Percentiles rank a stretch among this genome's conserved stretches.
Evolutionary conservation across 1,140 invertebrate genomes (phyloP).

Genomic region (Monochamus saltuarius): DNA sequence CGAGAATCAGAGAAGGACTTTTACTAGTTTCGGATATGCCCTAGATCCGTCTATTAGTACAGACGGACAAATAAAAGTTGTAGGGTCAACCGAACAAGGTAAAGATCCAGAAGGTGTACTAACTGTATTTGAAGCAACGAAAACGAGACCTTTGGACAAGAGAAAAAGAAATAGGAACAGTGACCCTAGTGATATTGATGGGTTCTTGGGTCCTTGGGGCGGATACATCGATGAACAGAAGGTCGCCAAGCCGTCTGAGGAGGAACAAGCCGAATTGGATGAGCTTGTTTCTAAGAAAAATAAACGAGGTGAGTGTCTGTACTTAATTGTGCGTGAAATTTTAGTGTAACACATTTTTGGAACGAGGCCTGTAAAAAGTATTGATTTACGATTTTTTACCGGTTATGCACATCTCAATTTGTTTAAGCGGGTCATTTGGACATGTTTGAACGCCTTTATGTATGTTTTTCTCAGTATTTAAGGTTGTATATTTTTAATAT

Average conservation of each 20-base stretch:
- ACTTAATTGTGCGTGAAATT: no score
- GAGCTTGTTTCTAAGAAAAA: conserved; percentile 93
- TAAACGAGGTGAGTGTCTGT: conserved; percentile 67
- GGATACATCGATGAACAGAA: conserved; percentile 88
- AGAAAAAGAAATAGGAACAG: conserved; percentile 90
- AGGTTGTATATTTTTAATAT: no score
- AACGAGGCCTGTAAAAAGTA: no score
- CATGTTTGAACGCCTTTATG: no score
- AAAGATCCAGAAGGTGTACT: conserved; percentile 54
- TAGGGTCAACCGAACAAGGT: conserved; percentile 53
- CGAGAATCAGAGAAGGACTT: conserved; percentile 96
- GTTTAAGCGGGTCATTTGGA: no score
- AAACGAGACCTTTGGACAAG: conserved; percentile 61
- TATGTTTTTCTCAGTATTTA: no score
- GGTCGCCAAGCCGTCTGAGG: conserved; percentile 84
- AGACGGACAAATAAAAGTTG: conserved; percentile 64
- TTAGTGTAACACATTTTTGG: no score
- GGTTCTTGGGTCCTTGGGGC: conserved; percentile 97
- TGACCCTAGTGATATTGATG: conserved; percentile 89
- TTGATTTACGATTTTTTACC: no score
- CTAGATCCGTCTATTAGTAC: conserved; percentile 87
- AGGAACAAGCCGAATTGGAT: conserved; percentile 89
- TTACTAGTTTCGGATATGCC: conserved; percentile 94
- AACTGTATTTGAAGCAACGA: conserved; percentile 86
- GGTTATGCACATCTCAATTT: no score